A percentile compares a stretch with the other conserved stretches of the same genome.
These are phyloP conservation scores for Pollenia labialis DNA, from an alignment of 2,888 invertebrate genomes.

Conservation along the genomic window DNA sequence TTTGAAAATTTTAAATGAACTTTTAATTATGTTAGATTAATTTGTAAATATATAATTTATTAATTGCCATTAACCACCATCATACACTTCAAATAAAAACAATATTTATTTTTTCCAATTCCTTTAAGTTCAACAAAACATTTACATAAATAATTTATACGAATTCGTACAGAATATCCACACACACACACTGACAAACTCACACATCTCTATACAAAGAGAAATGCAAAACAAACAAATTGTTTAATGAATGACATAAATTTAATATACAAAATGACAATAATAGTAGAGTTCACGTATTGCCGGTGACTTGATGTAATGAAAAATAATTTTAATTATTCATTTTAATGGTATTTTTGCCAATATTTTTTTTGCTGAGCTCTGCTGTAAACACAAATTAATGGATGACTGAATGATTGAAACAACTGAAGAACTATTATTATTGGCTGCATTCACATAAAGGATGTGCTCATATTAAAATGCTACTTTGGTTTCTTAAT, in stretches of 20 bases:
- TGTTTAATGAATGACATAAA: constrained; percentile 44
- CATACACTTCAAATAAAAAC: neutral
- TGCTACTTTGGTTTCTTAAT: neutral
- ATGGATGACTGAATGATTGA: constrained; percentile 14
- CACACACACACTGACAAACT: neutral
- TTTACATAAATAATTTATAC: constrained; percentile 44
- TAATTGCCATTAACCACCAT: constrained; percentile 31
- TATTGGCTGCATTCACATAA: neutral
- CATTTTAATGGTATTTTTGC: constrained; percentile 51
- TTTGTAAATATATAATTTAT: constrained; percentile 29
- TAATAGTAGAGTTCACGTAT: constrained; percentile 24
- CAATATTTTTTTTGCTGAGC: constrained; percentile 33
- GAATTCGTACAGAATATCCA: neutral
- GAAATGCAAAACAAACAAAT: constrained; percentile 15
- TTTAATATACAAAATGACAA: constrained; percentile 39
- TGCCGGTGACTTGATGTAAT: constrained; percentile 24
- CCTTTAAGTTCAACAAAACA: constrained; percentile 45
- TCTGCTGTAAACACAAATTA: neutral
- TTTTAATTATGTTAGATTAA: constrained; percentile 53
- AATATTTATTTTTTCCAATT: constrained; percentile 4
- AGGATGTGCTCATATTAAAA: neutral
- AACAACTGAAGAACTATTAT: constrained; percentile 28
- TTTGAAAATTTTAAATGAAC: constrained; percentile 29
- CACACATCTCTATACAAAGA: neutral
- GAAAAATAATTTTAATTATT: constrained; percentile 54